These are phyloP conservation scores for Amphilophus citrinellus DNA, from an alignment of 2,113 vertebrate genomes.

Conservation along the genomic window DNA sequence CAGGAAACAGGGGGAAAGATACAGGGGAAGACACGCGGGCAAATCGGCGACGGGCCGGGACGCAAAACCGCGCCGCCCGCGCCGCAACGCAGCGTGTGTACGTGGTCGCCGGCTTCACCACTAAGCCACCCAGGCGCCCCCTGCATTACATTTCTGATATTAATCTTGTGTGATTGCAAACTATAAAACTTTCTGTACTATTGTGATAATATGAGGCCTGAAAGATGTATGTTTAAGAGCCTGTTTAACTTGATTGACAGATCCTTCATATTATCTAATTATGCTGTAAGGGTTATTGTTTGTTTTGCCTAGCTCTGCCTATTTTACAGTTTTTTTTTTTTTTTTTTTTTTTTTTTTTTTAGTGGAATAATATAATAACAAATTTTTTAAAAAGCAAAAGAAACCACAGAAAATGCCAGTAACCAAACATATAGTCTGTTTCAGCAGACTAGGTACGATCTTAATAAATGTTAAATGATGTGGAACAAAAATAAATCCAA, in stretches of 20 bases:
- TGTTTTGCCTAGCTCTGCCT: background rate
- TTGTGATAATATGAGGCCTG: background rate
- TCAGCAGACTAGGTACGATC: background rate
- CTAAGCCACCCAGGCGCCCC: no score
- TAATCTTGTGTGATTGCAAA: background rate
- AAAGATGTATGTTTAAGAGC: background rate
- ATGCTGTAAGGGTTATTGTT: background rate
- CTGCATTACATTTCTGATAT: background rate
- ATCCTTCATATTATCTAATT: background rate
- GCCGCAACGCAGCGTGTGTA: no score
- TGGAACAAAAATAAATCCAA: background rate
- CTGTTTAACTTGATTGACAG: background rate
- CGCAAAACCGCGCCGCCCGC: no score
- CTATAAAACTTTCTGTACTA: background rate
- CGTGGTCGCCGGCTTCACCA: no score
- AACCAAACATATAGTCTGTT: background rate
- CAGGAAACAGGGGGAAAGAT: no score
- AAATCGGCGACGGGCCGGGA: no score
- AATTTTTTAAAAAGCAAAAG: background rate
- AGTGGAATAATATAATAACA: no score
- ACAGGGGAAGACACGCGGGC: no score
- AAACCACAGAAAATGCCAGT: background rate
- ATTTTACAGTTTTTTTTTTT: no score
- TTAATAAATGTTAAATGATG: background rate
- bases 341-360: no score